Percentiles rank a stretch among this genome's conserved stretches.
Conservation (phyloP, 2,113 vertebrate species). For the Danionella cerebrum region DNA sequence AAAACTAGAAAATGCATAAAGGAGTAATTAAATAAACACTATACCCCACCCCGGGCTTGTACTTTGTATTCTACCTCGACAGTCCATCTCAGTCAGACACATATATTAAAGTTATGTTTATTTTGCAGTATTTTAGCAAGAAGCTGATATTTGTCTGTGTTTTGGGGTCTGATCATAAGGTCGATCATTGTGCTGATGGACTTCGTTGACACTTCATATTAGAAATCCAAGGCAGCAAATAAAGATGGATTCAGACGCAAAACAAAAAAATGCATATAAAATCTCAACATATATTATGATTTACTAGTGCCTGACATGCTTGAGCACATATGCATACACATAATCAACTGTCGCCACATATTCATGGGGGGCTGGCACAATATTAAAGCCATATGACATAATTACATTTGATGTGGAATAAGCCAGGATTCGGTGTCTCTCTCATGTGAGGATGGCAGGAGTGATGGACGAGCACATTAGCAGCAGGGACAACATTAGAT, state of each 20-base stretch:
- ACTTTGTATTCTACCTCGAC: no score
- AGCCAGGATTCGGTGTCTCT: conserved; percentile 69
- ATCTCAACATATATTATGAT: conserved; percentile 62
- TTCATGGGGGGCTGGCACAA: conserved; percentile 47
- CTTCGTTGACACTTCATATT: conserved; percentile 65
- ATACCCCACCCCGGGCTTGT: no score
- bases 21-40: no score
- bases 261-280: conserved; percentile 43
- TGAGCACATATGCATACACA: conserved; percentile 49
- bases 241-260: conserved; percentile 66
- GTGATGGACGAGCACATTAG: conserved; percentile 77
- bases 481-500: conserved; percentile 73
- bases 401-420: conserved; percentile 76
- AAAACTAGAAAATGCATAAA: no score
- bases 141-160: neutral
- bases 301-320: conserved; percentile 57
- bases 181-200: conserved; percentile 49
- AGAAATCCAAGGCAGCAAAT: conserved; percentile 63
- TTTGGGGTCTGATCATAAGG: conserved; percentile 36
- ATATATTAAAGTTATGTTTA: no score
- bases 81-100: no score
- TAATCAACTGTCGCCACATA: conserved; percentile 44
- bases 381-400: conserved; percentile 70
- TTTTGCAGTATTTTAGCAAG: no score
- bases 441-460: conserved; percentile 65